A percentile compares a stretch with the other conserved stretches of the same genome.
Evolutionary conservation across 1,140 invertebrate genomes (phyloP).

Genomic region (Brachionus asplanchnoidis): DNA sequence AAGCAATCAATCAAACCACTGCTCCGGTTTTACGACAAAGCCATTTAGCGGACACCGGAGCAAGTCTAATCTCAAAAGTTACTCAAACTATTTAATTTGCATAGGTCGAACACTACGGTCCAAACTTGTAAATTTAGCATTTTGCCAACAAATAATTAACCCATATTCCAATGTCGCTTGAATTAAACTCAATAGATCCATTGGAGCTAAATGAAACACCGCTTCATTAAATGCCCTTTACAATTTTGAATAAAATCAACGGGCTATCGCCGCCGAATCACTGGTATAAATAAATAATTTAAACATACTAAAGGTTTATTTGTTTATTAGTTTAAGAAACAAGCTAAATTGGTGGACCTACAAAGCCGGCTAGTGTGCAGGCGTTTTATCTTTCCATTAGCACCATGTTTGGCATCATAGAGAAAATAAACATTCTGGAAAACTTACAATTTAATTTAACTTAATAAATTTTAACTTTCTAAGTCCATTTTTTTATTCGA

Average conservation of each 20-base stretch:
- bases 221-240: neutral
- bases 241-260: neutral
- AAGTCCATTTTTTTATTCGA: neutral
- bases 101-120: neutral
- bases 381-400: neutral
- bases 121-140: neutral
- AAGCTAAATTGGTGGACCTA: neutral
- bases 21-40: neutral
- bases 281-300: neutral
- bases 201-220: neutral
- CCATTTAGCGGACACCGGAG: neutral
- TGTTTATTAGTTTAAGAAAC: neutral
- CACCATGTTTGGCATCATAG: neutral
- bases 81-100: neutral
- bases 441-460: neutral
- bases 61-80: neutral
- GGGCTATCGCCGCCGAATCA: neutral
- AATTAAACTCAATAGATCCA: constrained; percentile 2
- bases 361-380: neutral
- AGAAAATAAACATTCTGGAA: neutral
- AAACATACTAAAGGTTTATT: neutral
- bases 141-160: neutral
- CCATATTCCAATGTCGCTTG: neutral
- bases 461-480: neutral
- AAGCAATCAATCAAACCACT: neutral